Base-by-base conservation (phyloP, 23 tunicate genomes). In the Phallusia fumigata region DNA sequence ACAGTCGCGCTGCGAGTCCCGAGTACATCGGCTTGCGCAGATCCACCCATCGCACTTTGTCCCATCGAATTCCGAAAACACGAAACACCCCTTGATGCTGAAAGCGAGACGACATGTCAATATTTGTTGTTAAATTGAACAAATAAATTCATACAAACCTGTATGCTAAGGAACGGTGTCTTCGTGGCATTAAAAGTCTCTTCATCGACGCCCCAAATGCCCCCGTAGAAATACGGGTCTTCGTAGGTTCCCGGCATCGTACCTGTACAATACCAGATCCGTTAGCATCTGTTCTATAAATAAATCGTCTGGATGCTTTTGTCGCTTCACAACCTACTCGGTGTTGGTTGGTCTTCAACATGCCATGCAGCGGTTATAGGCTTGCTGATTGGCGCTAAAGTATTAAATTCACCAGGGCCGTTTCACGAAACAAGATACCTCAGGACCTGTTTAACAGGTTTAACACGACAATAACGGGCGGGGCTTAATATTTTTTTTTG, bases 131-230 rank as follows among this genome's bases (percentile, higher is more conserved):
- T 13, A 51, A 58, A 6, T 6, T 58, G 28, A 58, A 21, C 28
- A 21, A 51, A 51, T 58, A 58, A 58, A 16, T 24, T 58, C 69
- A 58, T 33, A 45, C 58, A 30, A 18, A 77, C 81, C 32, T 77
- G 53, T 21, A 11, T 11, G 22, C 58, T 45, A 8, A 77, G 81
- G 2, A 5, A 6, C 6, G 33, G 30, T 30, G 81, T 5, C 36
- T 77, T 77, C 22, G 81, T 77, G 19, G 81, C 81, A 36, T 77
- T 77, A 30, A 36, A 77, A 1, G 19, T 44, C 30, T 77, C 58
- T 45, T 77, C 81, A 22, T 77, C 81, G 33, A 77, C 30, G 19
- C 53, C 81, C 81, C 81, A 77, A 2, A 77, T 77, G 8, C 81
- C 81, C 6, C 81, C 81, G 26, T 21, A 77, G 19, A 33, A 74